Evolutionary conservation across 2,888 invertebrate species (phyloP).

Genomic region (Diaprepes abbreviatus): DNA sequence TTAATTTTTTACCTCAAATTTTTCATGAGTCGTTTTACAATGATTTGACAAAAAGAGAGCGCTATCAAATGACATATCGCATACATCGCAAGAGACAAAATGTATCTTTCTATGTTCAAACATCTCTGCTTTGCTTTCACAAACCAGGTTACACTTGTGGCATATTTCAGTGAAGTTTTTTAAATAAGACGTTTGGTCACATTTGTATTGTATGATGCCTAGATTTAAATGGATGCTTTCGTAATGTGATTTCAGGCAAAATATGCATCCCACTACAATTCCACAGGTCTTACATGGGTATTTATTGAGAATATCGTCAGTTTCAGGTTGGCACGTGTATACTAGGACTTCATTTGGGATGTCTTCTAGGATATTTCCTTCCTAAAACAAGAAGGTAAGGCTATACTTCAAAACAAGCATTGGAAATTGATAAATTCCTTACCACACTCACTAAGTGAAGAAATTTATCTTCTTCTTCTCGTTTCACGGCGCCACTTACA

Average conservation of each 20-base stretch:
- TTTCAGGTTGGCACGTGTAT: constrained; percentile 37
- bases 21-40: constrained; percentile 52
- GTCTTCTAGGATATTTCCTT: constrained; percentile 14
- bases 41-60: constrained; percentile 54
- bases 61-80: constrained; percentile 55
- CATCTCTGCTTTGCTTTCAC: constrained; percentile 44
- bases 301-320: constrained; percentile 41
- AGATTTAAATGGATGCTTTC: constrained; percentile 53
- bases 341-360: constrained; percentile 43
- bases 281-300: constrained; percentile 41
- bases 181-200: constrained; percentile 46
- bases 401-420: too few species aligned
- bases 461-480: not conserved
- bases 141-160: constrained; percentile 47
- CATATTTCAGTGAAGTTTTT: constrained; percentile 45
- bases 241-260: constrained; percentile 56
- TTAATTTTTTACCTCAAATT: constrained; percentile 42
- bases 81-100: constrained; percentile 54
- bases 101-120: constrained; percentile 49
- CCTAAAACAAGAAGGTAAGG: constrained; percentile 15
- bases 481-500: not conserved
- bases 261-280: constrained; percentile 50
- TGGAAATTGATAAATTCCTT: not conserved
- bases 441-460: not conserved
- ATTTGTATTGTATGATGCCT: constrained; percentile 52